A percentile compares a stretch with the other conserved stretches of the same genome.
Conservation (phyloP, 1,140 invertebrate genomes). For the Goniozus legneri region DNA sequence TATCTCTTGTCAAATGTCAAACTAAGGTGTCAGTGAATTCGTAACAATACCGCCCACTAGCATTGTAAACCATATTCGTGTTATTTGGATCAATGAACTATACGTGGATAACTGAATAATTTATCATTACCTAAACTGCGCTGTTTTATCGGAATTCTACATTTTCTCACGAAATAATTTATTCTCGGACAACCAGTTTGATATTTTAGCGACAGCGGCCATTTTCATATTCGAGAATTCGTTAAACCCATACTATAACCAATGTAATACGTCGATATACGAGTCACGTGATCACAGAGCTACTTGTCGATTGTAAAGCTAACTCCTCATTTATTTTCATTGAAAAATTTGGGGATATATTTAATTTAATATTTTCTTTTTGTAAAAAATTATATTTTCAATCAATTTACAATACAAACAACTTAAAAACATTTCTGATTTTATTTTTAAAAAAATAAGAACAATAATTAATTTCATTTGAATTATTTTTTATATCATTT, state of each 20-base stretch:
- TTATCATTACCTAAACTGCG: slow-evolving; percentile 32
- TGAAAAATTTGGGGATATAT: too few species aligned
- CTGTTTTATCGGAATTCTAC: slow-evolving; percentile 27
- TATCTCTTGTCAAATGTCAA: slow-evolving; percentile 35
- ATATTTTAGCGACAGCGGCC: slow-evolving; percentile 41
- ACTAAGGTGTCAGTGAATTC: slow-evolving; percentile 24
- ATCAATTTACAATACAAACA: too few species aligned
- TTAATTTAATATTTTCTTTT: too few species aligned
- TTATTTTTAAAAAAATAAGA: not conserved
- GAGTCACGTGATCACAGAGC: slow-evolving; percentile 30
- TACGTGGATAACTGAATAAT: too few species aligned
- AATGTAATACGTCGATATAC: slow-evolving; percentile 40
- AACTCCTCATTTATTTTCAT: too few species aligned
- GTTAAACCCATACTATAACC: slow-evolving; percentile 13
- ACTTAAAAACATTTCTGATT: too few species aligned
- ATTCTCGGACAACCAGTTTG: slow-evolving; percentile 28
- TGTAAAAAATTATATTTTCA: too few species aligned
- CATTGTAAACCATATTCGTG: too few species aligned
- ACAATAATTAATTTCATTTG: slow-evolving; percentile 11
- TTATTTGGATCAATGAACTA: too few species aligned
- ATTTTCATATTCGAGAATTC: slow-evolving; percentile 34
- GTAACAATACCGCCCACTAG: slow-evolving; percentile 26
- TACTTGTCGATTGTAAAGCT: too few species aligned
- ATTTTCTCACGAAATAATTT: slow-evolving; percentile 31
- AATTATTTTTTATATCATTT: slow-evolving; percentile 2